Base-by-base conservation (phyloP, 2,797 vertebrate genomes). In the Lutjanus argentimaculatus region DNA sequence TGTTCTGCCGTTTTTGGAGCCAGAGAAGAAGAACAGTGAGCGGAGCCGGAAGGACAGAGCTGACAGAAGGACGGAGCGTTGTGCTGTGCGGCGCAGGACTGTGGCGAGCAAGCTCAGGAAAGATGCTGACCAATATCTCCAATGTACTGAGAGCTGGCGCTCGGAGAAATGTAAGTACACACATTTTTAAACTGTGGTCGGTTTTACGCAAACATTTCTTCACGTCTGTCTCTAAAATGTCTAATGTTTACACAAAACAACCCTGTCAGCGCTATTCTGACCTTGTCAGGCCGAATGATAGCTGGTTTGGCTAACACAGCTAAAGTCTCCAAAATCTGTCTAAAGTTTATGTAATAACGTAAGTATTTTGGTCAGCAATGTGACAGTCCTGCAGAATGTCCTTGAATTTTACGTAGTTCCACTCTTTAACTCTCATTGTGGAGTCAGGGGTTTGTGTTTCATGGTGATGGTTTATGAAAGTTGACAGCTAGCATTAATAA, bases 81-180 rank as follows among this genome's bases (percentile, higher is more conserved):
- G 67, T 48, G 59, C 55, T 2, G 25, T 42, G 49, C 14, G 3
- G 30, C 2, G 25, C 25, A 30, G 19, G 19, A n/a, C 42, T 75
- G 78, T 13, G 56, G 36, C 70, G 51, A 77, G 61, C 63, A 53
- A 81, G 40, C 15, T 9, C 25, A 56, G 63, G 57, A 85, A 96
- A 94, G 88, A 96, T 96, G 96, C 85, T 96, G 81, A 80, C 92
- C 67, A 92, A 92, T 56, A 92, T 96, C 49, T 92, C 92, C 21
- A 94, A 87, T 59, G 93, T 95, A 69, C 64, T 96, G 66, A 93
- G 93, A 85, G 85, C 90, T 15, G 91, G 90, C 46, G 91, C 83
- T 75, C 89, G 91, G 64, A 95, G 91, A 74, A 93, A 93, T 84
- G 96, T 96, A 90, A 89, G 95, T 95, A 61, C 30, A 16, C 14